These are phyloP conservation scores for Clinocottus analis DNA, from an alignment of 2,113 vertebrate genomes.

Conservation along the genomic window DNA sequence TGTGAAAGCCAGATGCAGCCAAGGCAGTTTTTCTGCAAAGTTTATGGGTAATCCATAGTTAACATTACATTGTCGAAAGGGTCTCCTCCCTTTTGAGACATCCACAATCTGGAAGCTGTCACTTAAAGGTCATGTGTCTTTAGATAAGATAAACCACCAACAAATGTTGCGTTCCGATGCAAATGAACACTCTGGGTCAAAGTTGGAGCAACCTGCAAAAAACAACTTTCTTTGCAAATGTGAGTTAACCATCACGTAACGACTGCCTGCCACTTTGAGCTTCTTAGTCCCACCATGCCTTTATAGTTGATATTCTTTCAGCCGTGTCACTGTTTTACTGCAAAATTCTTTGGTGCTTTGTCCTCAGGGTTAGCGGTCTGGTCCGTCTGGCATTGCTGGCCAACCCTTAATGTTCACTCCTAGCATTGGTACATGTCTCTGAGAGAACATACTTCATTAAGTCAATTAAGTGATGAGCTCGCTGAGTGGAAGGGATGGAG, in stretches of 20 bases:
- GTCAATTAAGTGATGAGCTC: conserved; percentile 66
- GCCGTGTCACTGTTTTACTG: conserved; percentile 21
- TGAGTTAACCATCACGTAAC: conserved; percentile 18
- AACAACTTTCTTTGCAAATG: conserved; percentile 3
- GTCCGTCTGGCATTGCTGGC: conserved; percentile 11
- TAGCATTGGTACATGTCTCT: conserved; percentile 27
- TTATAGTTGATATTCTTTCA: conserved; percentile 31
- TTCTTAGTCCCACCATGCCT: conserved; percentile 11
- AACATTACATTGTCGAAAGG: conserved; percentile 5
- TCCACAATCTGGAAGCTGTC: background rate
- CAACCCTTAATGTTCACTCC: conserved; percentile 38
- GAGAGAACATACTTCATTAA: conserved; percentile 62
- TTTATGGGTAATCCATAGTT: background rate
- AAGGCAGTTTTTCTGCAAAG: background rate
- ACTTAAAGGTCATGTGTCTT: background rate
- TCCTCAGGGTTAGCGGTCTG: conserved; percentile 20
- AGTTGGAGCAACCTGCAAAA: conserved; percentile 18
- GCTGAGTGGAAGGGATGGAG: conserved; percentile 46
- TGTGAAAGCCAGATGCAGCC: background rate
- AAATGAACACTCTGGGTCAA: conserved; percentile 27
- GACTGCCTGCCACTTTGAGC: conserved; percentile 11
- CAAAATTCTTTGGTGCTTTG: conserved; percentile 2
- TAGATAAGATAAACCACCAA: conserved; percentile 10
- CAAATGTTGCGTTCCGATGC: conserved; percentile 23
- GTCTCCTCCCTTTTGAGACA: conserved; percentile 7